Conservation (phyloP, 2,113 vertebrate genomes). For the Tympanuchus pallidicinctus region DNA sequence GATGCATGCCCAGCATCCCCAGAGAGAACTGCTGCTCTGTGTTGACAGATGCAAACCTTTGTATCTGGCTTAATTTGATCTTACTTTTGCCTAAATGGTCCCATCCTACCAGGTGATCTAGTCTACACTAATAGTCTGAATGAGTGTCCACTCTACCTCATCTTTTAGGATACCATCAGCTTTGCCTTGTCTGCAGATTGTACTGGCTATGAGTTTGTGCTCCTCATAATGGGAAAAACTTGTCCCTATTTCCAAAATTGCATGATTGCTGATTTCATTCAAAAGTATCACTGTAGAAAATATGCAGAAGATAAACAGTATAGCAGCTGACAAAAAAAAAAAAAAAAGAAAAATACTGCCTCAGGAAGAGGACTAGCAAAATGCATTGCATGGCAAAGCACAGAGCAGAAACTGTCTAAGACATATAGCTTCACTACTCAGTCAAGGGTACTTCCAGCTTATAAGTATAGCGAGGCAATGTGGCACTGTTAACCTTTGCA, state of each 20-base stretch:
- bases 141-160: rapidly evolving
- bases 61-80: background rate
- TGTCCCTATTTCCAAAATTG: background rate
- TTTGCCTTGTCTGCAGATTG: background rate
- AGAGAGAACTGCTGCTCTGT: background rate
- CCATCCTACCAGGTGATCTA: background rate
- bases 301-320: background rate
- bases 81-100: background rate
- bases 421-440: background rate
- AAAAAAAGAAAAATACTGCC: background rate
- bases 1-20: background rate
- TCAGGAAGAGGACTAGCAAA: background rate
- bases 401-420: background rate
- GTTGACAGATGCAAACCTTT: background rate
- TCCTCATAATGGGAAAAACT: rapidly evolving
- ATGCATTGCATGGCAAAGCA: background rate
- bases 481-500: background rate
- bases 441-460: background rate
- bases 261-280: background rate
- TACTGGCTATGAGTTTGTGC: background rate
- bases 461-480: rapidly evolving
- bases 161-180: background rate
- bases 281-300: background rate
- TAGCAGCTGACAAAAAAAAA: background rate
- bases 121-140: background rate